These are phyloP conservation scores for Bucco capensis DNA, from an alignment of 2,113 vertebrate species.

Conservation along the genomic window DNA sequence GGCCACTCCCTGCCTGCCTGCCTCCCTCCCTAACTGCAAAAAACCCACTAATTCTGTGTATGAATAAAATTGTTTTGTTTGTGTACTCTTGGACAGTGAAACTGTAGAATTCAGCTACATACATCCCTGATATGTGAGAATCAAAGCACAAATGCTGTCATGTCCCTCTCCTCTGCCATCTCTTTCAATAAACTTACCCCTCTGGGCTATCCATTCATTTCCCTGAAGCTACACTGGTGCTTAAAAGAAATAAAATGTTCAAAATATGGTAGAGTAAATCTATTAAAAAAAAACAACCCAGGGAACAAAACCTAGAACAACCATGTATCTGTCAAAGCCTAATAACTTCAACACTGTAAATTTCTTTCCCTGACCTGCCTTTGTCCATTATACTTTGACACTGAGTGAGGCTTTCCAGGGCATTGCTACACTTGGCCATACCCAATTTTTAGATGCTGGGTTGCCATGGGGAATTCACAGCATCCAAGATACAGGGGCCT, in stretches of 20 bases:
- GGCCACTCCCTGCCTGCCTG: constrained; percentile 9
- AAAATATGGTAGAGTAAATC: background rate
- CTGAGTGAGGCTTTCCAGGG: background rate
- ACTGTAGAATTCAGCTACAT: constrained; percentile 2
- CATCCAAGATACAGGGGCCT: background rate
- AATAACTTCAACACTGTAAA: background rate
- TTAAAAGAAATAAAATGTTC: background rate
- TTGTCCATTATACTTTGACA: background rate
- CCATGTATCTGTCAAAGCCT: background rate
- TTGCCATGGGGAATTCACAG: background rate
- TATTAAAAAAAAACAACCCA: background rate
- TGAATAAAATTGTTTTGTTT: constrained; percentile 10
- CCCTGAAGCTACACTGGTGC: background rate
- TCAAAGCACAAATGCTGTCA: background rate
- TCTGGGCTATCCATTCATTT: background rate
- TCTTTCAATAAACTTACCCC: background rate
- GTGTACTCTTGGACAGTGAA: background rate
- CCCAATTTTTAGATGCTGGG: background rate
- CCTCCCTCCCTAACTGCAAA: background rate
- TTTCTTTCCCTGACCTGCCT: background rate
- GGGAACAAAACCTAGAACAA: background rate
- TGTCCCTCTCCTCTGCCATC: background rate
- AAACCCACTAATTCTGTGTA: background rate
- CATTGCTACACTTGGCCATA: background rate
- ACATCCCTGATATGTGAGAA: background rate